These are phyloP conservation scores for Falco cherrug DNA, from an alignment of 2,797 vertebrate species.

Conservation along the genomic window DNA sequence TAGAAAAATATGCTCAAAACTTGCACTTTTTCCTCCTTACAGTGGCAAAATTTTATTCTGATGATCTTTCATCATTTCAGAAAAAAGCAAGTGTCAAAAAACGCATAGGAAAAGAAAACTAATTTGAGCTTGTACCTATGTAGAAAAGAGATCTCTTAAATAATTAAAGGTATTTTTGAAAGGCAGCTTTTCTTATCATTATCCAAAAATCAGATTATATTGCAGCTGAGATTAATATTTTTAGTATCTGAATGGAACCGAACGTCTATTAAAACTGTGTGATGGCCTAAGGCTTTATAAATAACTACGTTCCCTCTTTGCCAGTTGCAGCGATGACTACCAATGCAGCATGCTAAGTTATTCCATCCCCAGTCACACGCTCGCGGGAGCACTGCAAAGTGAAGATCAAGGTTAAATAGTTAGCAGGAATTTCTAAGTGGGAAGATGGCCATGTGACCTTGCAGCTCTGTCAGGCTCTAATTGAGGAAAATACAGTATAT, in stretches of 20 bases:
- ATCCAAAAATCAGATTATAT: background rate
- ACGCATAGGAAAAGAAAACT: background rate
- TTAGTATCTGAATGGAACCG: conserved; percentile 19
- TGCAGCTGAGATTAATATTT: conserved; percentile 46
- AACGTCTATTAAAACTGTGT: background rate
- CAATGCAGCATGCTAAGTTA: conserved; percentile 7
- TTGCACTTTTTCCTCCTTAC: background rate
- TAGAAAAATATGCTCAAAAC: background rate
- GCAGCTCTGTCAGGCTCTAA: background rate
- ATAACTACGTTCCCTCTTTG: background rate
- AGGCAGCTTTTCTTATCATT: background rate
- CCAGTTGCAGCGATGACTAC: background rate
- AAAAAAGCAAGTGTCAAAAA: background rate
- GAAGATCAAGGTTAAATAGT: conserved; percentile 60
- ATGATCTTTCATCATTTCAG: background rate
- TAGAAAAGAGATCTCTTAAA: background rate
- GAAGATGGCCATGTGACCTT: background rate
- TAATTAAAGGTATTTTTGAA: background rate
- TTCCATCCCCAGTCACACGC: conserved; percentile 18
- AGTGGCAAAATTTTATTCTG: background rate
- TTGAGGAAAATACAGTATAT: background rate
- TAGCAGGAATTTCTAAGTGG: background rate
- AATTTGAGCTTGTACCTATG: background rate
- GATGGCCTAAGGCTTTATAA: conserved; percentile 53
- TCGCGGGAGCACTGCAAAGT: background rate